A percentile compares a stretch with the other conserved stretches of the same genome.
Evolutionary conservation across 2,888 invertebrate species (phyloP).

Genomic region (Melanophora roralis): DNA sequence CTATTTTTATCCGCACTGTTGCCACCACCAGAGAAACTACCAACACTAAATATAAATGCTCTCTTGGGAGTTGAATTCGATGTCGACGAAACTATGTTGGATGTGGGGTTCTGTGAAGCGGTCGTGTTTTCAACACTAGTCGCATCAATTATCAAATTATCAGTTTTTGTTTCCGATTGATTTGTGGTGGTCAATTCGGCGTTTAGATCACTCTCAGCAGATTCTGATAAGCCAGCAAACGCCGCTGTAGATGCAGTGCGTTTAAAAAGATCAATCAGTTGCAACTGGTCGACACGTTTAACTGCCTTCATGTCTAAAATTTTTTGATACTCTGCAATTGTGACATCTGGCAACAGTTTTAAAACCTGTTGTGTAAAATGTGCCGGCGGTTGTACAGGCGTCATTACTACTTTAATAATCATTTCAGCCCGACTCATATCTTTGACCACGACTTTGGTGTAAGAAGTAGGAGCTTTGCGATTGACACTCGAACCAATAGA

Average conservation of each 20-base stretch:
- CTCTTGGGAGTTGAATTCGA: conserved; percentile 71
- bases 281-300: conserved; percentile 80
- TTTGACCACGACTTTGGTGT: conserved; percentile 84
- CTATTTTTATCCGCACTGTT: conserved; percentile 68
- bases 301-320: conserved; percentile 96
- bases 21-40: conserved; percentile 71
- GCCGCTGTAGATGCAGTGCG: conserved; percentile 73
- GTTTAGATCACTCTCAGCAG: conserved; percentile 15
- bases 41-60: conserved; percentile 74
- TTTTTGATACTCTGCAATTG: conserved; percentile 93
- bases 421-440: conserved; percentile 98
- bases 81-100: conserved; percentile 35
- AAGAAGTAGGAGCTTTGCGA: conserved; percentile 92
- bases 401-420: conserved; percentile 99
- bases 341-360: conserved; percentile 92
- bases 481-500: conserved; percentile 93
- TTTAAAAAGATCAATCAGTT: conserved; percentile 80
- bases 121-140: conserved; percentile 37
- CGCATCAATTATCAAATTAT: conserved; percentile 50
- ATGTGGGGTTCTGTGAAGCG: neutral
- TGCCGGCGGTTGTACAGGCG: conserved; percentile 86
- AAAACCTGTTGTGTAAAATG: conserved; percentile 93
- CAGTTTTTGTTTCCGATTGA: conserved; percentile 20
- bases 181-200: conserved; percentile 16
- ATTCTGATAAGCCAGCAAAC: conserved; percentile 58